Percentiles rank a stretch among this genome's conserved stretches.
Evolutionary conservation across 2,113 vertebrate species (phyloP).

Genomic region (Heteronetta atricapilla): DNA sequence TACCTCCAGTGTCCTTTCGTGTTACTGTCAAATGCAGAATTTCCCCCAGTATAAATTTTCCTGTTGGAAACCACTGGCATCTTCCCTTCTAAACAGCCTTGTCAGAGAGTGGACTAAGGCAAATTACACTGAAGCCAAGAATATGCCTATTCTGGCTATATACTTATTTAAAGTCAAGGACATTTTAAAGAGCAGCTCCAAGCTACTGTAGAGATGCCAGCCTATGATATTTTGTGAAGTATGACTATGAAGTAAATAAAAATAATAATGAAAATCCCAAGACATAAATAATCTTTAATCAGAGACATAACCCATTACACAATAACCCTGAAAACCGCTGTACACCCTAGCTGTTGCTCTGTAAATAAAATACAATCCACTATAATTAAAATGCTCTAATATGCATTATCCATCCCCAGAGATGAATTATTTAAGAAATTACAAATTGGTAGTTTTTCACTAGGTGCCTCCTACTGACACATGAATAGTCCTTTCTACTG

Average conservation of each 20-base stretch:
- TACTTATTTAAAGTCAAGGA: slow-evolving; percentile 69
- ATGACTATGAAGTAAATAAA: slow-evolving; percentile 57
- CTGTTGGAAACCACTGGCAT: slow-evolving; percentile 40
- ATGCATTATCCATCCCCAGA: neutral
- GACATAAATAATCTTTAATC: slow-evolving; percentile 26
- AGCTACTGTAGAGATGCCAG: slow-evolving; percentile 71
- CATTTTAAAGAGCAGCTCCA: slow-evolving; percentile 62
- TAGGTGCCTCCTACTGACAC: neutral
- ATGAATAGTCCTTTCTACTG: neutral
- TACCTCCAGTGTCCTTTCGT: slow-evolving; percentile 19
- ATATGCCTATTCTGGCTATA: slow-evolving; percentile 57
- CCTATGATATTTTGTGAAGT: slow-evolving; percentile 61
- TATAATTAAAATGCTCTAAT: slow-evolving; percentile 6
- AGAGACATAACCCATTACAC: neutral
- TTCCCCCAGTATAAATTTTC: slow-evolving; percentile 6
- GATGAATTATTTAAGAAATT: slow-evolving; percentile 29
- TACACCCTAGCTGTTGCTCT: neutral
- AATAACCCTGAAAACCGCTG: neutral
- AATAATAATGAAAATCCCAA: neutral
- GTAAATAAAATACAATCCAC: neutral
- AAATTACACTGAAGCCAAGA: slow-evolving; percentile 68
- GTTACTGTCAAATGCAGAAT: slow-evolving; percentile 39
- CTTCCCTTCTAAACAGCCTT: slow-evolving; percentile 56
- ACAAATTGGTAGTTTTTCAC: neutral
- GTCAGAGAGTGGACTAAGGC: slow-evolving; percentile 63